Evolutionary conservation across 2,113 vertebrate species (phyloP).

Genomic region (Caranx melampygus): DNA sequence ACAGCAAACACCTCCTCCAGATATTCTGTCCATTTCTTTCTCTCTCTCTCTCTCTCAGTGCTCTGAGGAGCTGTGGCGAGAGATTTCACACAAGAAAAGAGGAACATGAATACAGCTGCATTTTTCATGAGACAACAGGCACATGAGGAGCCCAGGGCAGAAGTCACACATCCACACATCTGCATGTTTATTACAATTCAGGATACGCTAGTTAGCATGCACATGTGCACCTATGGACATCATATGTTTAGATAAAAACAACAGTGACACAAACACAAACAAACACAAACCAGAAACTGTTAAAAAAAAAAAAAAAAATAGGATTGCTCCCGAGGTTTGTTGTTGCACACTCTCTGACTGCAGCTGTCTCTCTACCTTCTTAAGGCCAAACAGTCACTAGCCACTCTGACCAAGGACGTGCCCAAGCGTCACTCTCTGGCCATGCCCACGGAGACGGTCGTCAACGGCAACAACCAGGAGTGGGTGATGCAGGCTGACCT

Average conservation of each 20-base stretch:
- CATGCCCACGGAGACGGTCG: constrained; percentile 95
- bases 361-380: constrained; percentile 37
- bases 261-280: not conserved
- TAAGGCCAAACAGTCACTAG: constrained; percentile 98
- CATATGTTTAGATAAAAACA: not conserved
- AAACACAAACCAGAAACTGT: not conserved
- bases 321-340: not conserved
- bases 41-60: not conserved
- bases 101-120: constrained; percentile 52
- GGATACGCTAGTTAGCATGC: not conserved
- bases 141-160: constrained; percentile 35
- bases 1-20: constrained; percentile 36
- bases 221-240: not conserved
- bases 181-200: constrained; percentile 8
- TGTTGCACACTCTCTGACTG: constrained; percentile 3
- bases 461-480: constrained; percentile 99
- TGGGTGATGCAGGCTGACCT: constrained; percentile 99
- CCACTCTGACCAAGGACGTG: constrained; percentile 97
- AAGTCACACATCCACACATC: constrained; percentile 8
- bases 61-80: constrained; percentile 19
- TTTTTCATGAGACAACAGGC: constrained; percentile 54
- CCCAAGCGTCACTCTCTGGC: constrained; percentile 97
- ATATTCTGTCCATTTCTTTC: constrained; percentile 29
- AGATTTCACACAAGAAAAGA: constrained; percentile 61
- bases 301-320: not conserved